These are phyloP conservation scores for Heloderma charlesbogerti DNA, from an alignment of 2,113 vertebrate species.

Conservation along the genomic window DNA sequence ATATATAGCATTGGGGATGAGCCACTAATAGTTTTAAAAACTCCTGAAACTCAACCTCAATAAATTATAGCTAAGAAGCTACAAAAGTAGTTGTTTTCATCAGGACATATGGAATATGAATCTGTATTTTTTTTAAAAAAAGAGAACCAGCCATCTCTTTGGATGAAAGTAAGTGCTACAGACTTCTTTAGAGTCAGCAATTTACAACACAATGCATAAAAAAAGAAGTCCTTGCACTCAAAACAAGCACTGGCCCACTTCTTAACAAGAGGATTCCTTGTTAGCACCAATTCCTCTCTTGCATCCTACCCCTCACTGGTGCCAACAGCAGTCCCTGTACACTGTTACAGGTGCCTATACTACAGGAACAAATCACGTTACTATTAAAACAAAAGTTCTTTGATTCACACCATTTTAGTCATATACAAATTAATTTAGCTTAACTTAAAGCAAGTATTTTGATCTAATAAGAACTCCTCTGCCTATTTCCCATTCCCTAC, in stretches of 20 bases:
- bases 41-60: not conserved
- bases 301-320: too few species aligned
- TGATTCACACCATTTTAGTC: not conserved
- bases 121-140: too few species aligned
- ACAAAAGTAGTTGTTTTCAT: not conserved
- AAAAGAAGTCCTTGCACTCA: not conserved
- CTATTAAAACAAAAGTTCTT: not conserved
- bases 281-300: not conserved
- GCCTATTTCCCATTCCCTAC: not conserved
- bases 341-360: not conserved
- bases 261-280: not conserved
- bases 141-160: not conserved
- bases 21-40: not conserved
- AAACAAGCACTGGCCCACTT: not conserved
- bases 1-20: not conserved
- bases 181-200: not conserved
- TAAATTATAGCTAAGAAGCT: not conserved
- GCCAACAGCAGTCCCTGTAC: not conserved
- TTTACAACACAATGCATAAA: not conserved
- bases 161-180: not conserved
- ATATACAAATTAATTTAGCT: not conserved
- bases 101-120: not conserved
- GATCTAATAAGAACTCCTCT: not conserved
- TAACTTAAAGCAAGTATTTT: not conserved
- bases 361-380: not conserved